phyloP scores from a whole-genome alignment of 2,113 vertebrate genomes.

The Cinclus cinclus region DNA sequence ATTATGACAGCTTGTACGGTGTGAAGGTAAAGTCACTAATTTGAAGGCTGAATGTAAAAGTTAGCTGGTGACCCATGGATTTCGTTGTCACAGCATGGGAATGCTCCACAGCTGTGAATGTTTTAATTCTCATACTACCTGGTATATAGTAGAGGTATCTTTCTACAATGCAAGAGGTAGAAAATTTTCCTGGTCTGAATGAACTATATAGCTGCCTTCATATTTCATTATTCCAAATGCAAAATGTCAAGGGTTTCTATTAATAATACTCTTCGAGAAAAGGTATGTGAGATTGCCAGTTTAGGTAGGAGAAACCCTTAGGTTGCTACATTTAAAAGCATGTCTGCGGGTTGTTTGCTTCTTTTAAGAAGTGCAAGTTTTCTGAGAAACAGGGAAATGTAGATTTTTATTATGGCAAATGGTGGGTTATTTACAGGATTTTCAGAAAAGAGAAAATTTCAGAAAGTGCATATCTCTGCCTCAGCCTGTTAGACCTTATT shows the following conservation, averaged over 20 bases:
- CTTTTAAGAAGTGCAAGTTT: neutral
- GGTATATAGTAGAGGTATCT: neutral
- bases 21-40: neutral
- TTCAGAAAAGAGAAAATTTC: neutral
- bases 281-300: neutral
- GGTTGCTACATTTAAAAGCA: neutral
- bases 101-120: neutral
- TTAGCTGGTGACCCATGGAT: neutral
- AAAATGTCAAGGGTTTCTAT: neutral
- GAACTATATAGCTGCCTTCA: neutral
- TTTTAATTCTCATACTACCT: neutral
- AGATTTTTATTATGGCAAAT: neutral
- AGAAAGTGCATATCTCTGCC: neutral
- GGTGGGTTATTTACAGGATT: neutral
- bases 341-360: neutral
- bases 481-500: neutral
- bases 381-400: neutral
- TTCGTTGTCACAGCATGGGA: neutral
- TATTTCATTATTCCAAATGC: neutral
- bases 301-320: neutral
- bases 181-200: neutral
- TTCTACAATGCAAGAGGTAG: neutral
- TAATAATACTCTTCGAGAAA: neutral
- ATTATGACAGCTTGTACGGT: neutral
- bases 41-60: neutral